Evolutionary conservation across 2,113 vertebrate species (phyloP), one percentile per base, ranked within the genome.

Genomic region (Equus quagga): DNA sequence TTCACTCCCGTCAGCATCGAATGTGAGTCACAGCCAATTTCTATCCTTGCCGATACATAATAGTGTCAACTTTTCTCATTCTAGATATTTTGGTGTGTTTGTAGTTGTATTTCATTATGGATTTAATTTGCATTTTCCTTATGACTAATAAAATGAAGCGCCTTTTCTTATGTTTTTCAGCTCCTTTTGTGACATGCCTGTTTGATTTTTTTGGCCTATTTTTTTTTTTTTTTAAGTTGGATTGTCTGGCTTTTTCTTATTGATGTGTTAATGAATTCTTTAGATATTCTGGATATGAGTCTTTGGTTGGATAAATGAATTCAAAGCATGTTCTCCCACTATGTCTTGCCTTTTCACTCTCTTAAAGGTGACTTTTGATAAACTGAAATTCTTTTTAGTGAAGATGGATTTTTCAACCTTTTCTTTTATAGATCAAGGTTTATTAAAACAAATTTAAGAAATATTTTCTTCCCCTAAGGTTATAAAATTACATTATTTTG

Each of bases 271-370:
- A 95, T 80, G 13, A 75, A 19, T 28, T 95, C 24, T 73, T 94
- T 79, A 89, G 62, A 83, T 76, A 80, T 65, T 86, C 62, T 89
- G 24, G 28, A 41, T 82, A 44, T 75, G 67, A 86, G 54, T 56
- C 24, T 88, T 92, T 90, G 80, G 75, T 95, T 92, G 44, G 23
- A 41, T 88, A 94, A 81, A 72, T 95, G 6, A 96, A 69, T 95
- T 95, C 70, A 88, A 96, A 84, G 10, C 80, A 72, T 51, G 21
- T 31, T 93, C 14, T 17, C 5, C 2, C 33, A 44, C 10, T 76
- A 13, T 86, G 36, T n/a, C 54, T 96, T 97, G 60, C 12, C 17
- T 93, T 88, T 89, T 91, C 26, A 70, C 10, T 94, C 12, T 85
- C 7, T 83, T 92, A 72, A 83, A 90, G 46, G 33, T 92, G 21